phyloP scores from a whole-genome alignment of 2,113 vertebrate species.

The Excalfactoria chinensis region DNA sequence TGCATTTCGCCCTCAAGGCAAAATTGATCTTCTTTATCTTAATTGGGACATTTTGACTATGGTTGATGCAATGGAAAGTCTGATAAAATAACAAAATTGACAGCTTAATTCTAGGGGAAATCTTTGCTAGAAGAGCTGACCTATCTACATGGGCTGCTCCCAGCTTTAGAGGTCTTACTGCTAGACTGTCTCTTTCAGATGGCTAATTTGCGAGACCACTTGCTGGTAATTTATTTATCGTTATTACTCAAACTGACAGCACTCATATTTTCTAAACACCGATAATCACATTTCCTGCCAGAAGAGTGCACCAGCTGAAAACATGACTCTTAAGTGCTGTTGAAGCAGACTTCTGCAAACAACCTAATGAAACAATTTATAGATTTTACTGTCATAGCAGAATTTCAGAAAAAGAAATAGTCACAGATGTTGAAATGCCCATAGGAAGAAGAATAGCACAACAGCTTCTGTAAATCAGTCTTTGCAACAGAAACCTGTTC shows the following conservation, averaged over 20 bases:
- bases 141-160: neutral
- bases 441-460: neutral
- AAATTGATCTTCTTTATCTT: neutral
- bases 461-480: neutral
- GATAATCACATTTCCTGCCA: constrained; percentile 8
- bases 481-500: neutral
- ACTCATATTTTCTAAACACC: neutral
- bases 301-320: neutral
- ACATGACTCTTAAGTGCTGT: neutral
- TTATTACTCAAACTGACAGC: neutral
- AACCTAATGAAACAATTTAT: neutral
- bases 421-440: neutral
- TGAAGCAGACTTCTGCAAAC: neutral
- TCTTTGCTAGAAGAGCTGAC: neutral
- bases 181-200: neutral
- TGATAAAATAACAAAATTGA: constrained; percentile 8
- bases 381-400: neutral
- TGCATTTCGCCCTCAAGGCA: constrained; percentile 20
- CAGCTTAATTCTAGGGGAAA: neutral
- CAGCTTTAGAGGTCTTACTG: neutral
- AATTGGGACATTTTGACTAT: neutral
- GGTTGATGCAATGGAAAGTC: constrained; percentile 62
- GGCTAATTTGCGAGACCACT: neutral
- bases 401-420: neutral
- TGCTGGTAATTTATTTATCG: constrained; percentile 7